These are phyloP conservation scores for Pterobdella sp. DNA, from an alignment of 2,888 invertebrate species.

Conservation along the genomic window DNA sequence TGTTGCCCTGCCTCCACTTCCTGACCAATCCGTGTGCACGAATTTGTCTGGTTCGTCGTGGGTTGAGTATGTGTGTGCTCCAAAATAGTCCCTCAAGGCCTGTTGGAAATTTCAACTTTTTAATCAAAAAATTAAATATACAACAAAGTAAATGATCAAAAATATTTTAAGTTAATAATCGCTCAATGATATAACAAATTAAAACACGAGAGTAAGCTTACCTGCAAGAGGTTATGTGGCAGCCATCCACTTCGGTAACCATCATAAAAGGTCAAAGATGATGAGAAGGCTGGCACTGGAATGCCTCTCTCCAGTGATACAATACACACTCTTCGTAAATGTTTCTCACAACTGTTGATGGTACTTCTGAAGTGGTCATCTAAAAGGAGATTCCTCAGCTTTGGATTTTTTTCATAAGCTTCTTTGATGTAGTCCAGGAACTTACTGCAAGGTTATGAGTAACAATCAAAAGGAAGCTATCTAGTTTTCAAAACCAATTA, in stretches of 20 bases:
- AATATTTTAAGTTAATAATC: no score
- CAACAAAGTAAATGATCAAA: neutral
- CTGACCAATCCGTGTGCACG: constrained; percentile 98
- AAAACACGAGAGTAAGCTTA: neutral
- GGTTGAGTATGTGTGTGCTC: constrained; percentile 94
- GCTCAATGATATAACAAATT: no score
- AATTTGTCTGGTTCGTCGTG: constrained; percentile 75
- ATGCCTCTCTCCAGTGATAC: constrained; percentile 65
- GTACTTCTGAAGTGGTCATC: constrained; percentile 84
- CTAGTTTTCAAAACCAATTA: no score
- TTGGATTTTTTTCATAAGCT: constrained; percentile 81
- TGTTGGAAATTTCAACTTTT: constrained; percentile 35
- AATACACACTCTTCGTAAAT: constrained; percentile 59
- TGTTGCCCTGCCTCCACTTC: constrained; percentile 64
- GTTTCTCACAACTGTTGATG: constrained; percentile 65
- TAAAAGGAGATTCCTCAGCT: constrained; percentile 74
- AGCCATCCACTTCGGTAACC: constrained; percentile 77
- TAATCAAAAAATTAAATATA: neutral
- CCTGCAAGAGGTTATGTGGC: constrained; percentile 77
- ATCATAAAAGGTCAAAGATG: constrained; percentile 93
- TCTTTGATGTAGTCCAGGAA: constrained; percentile 84
- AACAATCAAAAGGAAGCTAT: neutral
- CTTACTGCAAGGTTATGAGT: constrained; percentile 55
- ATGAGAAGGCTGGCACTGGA: constrained; percentile 82
- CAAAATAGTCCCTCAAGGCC: constrained; percentile 96